Evolutionary conservation across 2,113 vertebrate genomes (phyloP).

Genomic region (Myanophis thanlyinensis): DNA sequence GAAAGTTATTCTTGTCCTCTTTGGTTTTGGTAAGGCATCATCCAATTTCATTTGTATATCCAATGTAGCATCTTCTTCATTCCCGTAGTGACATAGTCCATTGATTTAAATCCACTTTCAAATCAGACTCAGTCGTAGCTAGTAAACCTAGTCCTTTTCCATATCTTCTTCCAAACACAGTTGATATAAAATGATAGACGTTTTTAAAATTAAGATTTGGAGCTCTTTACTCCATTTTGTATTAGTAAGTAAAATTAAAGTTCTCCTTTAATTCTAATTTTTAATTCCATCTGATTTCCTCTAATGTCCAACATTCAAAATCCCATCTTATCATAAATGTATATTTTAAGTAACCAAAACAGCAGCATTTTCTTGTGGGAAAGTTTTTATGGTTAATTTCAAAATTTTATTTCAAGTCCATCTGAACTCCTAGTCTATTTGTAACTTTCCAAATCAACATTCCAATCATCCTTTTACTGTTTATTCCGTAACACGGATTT

Average conservation of each 20-base stretch:
- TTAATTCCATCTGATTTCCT: not conserved
- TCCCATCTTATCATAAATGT: not conserved
- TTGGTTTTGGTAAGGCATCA: not conserved
- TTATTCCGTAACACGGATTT: not conserved
- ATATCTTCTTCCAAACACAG: not conserved
- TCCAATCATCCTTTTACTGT: not conserved
- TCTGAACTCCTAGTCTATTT: not conserved
- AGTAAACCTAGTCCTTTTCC: not conserved
- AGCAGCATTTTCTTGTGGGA: not conserved
- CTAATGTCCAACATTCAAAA: not conserved
- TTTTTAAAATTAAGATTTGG: not conserved
- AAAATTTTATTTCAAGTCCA: not conserved
- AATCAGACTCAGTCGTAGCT: not conserved
- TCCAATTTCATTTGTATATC: not conserved
- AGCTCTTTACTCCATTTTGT: not conserved
- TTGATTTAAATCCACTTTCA: not conserved
- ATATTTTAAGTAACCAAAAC: not conserved
- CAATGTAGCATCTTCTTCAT: not conserved
- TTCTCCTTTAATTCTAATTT: not conserved
- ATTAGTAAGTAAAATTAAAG: not conserved
- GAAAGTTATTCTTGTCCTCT: not conserved
- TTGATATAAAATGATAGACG: not conserved
- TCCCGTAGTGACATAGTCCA: not conserved
- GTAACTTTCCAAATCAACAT: not conserved
- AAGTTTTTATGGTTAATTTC: not conserved